Evolutionary conservation across 35 echinoderm and acorn worm species (phyloP), one percentile per base, ranked within the genome.

Genomic region (Anneissia japonica): DNA sequence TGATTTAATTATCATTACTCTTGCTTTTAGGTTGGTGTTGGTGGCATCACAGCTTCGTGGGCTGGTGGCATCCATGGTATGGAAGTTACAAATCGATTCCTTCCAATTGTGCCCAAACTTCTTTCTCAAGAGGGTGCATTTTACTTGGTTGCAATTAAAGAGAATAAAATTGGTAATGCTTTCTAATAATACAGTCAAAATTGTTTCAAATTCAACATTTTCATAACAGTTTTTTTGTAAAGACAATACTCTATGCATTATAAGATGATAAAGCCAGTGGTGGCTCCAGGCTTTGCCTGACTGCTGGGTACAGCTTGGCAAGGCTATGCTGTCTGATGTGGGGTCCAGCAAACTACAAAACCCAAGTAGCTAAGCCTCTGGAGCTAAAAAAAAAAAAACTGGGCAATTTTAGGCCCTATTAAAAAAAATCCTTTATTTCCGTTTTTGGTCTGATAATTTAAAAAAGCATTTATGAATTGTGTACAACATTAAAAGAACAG

Each of bases 51-150:
- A 35, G 74, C 88, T 0, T 93, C 91, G 1, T 97, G 95, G 94
- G 94, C 94, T 72, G 94, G 94, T 72, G 94, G 94, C 17, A 82
- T 81, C 26, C 55, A 93, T 88, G 94, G 94, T 36, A 86, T 91
- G 76, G 83, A 93, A 84, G 95, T 97, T 12, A 84, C 80, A 34
- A 91, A 93, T 43, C 79, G 88, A 79, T 43, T 93, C 7, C 73
- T 93, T 56, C 91, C 91, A 14, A 72, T 77, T 23, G 78, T 97
- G 34, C 72, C 81, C 2, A 34, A 87, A 10, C 38, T 97, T 39
- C 77, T 97, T 4, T 93, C 94, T 39, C 80, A 79, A 39, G 38
- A 85, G 0, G 91, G 91, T 38, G 80, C 88, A 11, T 93, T 97
- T 79, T 97, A 97, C 79, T 78, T 97, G 28, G 46, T 97, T 36